Percentiles rank a stretch among this genome's conserved stretches.
phyloP scores from a whole-genome alignment of 2,113 vertebrate species.

The Cromileptes altivelis region DNA sequence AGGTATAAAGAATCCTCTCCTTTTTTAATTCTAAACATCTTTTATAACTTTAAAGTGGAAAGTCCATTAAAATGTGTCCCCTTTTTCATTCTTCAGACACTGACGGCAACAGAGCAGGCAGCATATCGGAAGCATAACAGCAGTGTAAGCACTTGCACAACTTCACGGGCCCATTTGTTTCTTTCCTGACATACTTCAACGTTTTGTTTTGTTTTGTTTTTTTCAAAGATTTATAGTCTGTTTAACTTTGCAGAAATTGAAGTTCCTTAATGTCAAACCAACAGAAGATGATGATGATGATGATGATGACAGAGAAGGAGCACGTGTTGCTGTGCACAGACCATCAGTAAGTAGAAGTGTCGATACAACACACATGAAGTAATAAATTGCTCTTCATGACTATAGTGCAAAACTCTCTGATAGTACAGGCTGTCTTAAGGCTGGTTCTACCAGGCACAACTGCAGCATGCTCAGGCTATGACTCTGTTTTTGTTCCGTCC shows the following conservation, averaged over 20 bases:
- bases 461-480: no score
- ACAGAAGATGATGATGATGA: fast-evolving
- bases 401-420: neutral
- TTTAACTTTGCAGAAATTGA: conserved; percentile 49
- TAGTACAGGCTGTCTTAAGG: neutral
- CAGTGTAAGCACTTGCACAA: conserved; percentile 21
- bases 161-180: neutral
- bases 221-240: neutral
- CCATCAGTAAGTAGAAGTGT: conserved; percentile 69
- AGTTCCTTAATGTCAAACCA: neutral
- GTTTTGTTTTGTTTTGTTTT: neutral
- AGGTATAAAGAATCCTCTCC: conserved; percentile 28
- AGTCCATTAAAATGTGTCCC: neutral
- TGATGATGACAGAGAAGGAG: neutral
- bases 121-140: conserved; percentile 3
- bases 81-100: conserved; percentile 31
- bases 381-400: neutral
- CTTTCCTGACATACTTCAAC: neutral
- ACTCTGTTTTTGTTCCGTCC: no score
- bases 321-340: neutral
- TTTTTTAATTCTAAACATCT: neutral
- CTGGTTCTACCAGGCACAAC: no score
- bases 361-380: neutral
- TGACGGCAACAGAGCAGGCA: conserved; percentile 28
- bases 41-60: neutral